Conservation (phyloP, 2,797 vertebrate genomes). For the Gallinago stenura region DNA sequence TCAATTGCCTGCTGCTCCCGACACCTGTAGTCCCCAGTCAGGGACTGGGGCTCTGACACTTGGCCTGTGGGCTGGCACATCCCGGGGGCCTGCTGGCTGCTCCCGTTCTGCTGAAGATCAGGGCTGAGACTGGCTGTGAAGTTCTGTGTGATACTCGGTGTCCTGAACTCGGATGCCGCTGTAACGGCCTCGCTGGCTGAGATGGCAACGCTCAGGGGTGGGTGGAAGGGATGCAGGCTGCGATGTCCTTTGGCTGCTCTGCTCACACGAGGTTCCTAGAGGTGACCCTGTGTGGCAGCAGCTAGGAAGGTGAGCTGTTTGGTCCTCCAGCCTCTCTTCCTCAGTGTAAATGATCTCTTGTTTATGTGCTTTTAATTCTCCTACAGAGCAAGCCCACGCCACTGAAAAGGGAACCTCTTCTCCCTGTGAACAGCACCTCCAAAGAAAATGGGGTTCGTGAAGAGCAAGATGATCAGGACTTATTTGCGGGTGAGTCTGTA, state of each 20-base stretch:
- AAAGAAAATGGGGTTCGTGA: constrained; percentile 86
- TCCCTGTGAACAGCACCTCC: constrained; percentile 66
- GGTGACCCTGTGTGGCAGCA: neutral
- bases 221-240: neutral
- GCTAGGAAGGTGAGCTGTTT: neutral
- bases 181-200: neutral
- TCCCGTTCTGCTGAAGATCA: neutral
- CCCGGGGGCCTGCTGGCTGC: neutral
- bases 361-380: neutral
- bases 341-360: neutral
- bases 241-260: neutral
- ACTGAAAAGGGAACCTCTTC: constrained; percentile 68
- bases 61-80: neutral
- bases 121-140: neutral
- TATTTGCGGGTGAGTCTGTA: constrained; percentile 88
- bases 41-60: neutral
- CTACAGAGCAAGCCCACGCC: constrained; percentile 79
- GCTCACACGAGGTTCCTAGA: too few species aligned
- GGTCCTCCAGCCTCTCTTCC: neutral
- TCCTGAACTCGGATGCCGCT: neutral
- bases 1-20: fast-evolving
- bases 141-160: fast-evolving
- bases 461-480: constrained; percentile 88
- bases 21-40: neutral
- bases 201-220: fast-evolving